These are phyloP conservation scores for Anticlea derivata DNA, from an alignment of 2,888 invertebrate species.

Conservation along the genomic window DNA sequence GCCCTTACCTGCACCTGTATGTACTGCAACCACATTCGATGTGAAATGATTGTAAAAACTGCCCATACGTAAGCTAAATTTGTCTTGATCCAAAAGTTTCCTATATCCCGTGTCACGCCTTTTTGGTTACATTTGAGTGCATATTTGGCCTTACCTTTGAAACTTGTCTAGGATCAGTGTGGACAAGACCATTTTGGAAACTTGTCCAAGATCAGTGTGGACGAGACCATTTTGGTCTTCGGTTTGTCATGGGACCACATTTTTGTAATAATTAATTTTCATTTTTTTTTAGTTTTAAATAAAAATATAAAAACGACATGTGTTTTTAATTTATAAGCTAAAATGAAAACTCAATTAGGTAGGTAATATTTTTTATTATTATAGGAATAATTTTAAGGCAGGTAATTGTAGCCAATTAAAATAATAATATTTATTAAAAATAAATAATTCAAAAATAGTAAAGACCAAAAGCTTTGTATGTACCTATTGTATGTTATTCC, in stretches of 20 bases:
- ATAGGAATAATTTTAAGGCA: too few species aligned
- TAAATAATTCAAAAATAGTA: not conserved
- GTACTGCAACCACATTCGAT: too few species aligned
- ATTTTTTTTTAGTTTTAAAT: slow-evolving; percentile 31
- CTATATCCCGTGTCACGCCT: too few species aligned
- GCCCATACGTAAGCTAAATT: too few species aligned
- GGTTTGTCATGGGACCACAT: slow-evolving; percentile 18
- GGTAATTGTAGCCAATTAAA: too few species aligned
- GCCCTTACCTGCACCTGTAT: too few species aligned
- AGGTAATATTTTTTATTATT: too few species aligned
- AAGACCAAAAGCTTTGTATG: not conserved
- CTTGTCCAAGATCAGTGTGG: not conserved
- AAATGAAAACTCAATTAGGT: too few species aligned
- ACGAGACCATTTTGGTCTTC: slow-evolving; percentile 1
- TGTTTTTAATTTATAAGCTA: not conserved
- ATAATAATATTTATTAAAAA: not conserved
- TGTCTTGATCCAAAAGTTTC: too few species aligned
- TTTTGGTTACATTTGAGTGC: too few species aligned
- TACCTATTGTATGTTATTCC: not conserved
- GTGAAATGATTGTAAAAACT: too few species aligned
- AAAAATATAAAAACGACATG: slow-evolving; percentile 16
- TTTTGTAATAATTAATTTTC: not conserved
- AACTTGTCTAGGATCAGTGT: not conserved
- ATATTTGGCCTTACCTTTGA: too few species aligned
- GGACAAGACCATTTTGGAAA: not conserved